Evolutionary conservation across 1,140 invertebrate species (phyloP), one percentile per base, ranked within the genome.

Genomic region (Zaprionus davidi): DNA sequence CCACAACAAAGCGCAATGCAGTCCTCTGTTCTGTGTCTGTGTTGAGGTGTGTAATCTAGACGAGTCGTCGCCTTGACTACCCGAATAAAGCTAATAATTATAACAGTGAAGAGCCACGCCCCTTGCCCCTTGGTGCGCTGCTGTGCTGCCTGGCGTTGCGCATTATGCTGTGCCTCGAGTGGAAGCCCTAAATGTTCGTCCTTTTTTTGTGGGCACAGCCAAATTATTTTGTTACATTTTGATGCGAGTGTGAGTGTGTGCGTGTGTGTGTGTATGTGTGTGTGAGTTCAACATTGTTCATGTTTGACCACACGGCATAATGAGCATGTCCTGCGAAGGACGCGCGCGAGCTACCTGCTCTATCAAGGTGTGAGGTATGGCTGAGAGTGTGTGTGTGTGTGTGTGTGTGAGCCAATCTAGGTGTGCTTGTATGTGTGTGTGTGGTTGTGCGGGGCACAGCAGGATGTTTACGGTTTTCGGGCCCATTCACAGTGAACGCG

Each of bases 251-350:
- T 53, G 9, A 34, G n/a, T 53, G 60, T 13, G 24, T n/a, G 11
- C 3, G 13, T 46, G 5, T 53, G 28, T 24, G 36, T 26, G 12
- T 24, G 36, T 20, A 17, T n/a, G 26, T 64, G 51, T 51, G 53
- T 36, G 17, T 34, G 36, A 53, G 26, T 34, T 34, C 62, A 82
- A 65, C 79, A 65, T 65, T 69, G 79, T 78, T 78, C 84, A 66
- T 84, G 81, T 83, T 63, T 84, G 82, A 85, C 82, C 82, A 85
- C 82, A 84, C 75, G 78, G 71, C 75, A 76, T 85, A 85, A 84
- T 85, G 82, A 85, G 75, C 44, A 71, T 49, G 67, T 65, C 51
- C 46, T 53, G 57, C 22, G 65, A 46, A 63, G 73, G 71, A 83
- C 73, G 26, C 38, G 22, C 46, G 22, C 49, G 49, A 22, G 20